Conservation (phyloP, 1,140 invertebrate genomes). For the Eciton burchellii region DNA sequence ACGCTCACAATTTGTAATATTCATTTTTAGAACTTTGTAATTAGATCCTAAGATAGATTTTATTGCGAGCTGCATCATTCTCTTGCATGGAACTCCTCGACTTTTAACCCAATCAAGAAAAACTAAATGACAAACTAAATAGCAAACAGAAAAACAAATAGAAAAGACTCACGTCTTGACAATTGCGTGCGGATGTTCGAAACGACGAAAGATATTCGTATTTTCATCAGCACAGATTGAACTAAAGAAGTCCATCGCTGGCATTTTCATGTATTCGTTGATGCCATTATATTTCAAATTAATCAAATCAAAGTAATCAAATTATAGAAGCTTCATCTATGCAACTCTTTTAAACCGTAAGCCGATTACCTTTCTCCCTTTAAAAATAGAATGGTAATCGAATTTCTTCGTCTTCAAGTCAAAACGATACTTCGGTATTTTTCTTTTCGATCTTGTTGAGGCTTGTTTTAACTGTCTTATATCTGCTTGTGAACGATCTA, state of each 20-base stretch:
- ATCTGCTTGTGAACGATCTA: slow-evolving; percentile 32
- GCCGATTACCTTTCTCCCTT: slow-evolving; percentile 77
- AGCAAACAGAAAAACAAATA: not conserved
- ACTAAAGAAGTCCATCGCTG: slow-evolving; percentile 75
- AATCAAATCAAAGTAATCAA: too few species aligned
- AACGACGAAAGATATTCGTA: slow-evolving; percentile 28
- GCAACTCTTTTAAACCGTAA: slow-evolving; percentile 75
- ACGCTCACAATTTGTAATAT: not conserved
- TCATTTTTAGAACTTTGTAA: not conserved
- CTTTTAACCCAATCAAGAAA: not conserved
- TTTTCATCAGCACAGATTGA: slow-evolving; percentile 68
- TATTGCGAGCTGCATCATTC: not conserved
- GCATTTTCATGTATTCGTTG: slow-evolving; percentile 79
- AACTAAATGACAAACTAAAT: not conserved
- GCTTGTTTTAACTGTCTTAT: slow-evolving; percentile 29
- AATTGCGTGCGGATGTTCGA: slow-evolving; percentile 11
- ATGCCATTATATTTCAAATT: slow-evolving; percentile 80
- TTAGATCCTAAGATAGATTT: not conserved
- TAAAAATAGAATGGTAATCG: slow-evolving; percentile 73
- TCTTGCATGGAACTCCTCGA: not conserved
- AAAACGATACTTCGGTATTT: slow-evolving; percentile 15
- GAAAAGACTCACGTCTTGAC: slow-evolving; percentile 62
- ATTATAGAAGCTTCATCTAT: slow-evolving; percentile 80
- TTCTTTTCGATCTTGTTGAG: not conserved
- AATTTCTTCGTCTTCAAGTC: slow-evolving; percentile 9